Conservation (phyloP, 2,113 vertebrate genomes). For the Callipepla squamata region DNA sequence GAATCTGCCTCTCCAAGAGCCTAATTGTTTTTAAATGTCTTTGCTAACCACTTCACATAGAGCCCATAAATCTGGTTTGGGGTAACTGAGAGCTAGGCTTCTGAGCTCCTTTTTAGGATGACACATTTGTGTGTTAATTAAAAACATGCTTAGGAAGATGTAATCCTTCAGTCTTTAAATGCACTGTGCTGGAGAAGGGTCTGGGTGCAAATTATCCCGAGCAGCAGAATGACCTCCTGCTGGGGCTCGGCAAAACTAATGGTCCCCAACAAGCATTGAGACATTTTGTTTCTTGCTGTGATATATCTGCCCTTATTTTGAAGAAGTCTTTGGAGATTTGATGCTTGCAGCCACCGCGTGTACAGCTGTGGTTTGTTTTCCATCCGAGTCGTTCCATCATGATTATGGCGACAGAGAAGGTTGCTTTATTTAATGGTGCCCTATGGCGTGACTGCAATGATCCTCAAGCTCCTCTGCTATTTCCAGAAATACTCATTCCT, state of each 20-base stretch:
- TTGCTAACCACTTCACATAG: slow-evolving; percentile 55
- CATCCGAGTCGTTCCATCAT: background rate
- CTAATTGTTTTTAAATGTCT: slow-evolving; percentile 79
- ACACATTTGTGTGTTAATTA: slow-evolving; percentile 71
- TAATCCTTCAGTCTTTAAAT: background rate
- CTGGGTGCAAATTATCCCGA: rapidly evolving
- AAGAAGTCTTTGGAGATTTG: background rate
- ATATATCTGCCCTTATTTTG: background rate
- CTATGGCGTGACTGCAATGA: rapidly evolving
- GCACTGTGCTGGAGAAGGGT: background rate
- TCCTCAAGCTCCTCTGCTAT: background rate
- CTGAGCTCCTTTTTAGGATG: slow-evolving; percentile 2
- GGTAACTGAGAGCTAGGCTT: slow-evolving; percentile 63
- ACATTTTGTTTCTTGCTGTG: background rate
- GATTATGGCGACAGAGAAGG: background rate
- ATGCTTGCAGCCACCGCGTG: background rate
- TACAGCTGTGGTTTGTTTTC: background rate
- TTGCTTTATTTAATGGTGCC: background rate
- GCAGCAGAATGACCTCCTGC: background rate
- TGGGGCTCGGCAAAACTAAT: rapidly evolving
- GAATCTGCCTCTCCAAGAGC: slow-evolving; percentile 48
- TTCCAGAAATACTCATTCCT: background rate
- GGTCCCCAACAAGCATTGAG: rapidly evolving
- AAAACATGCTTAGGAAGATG: slow-evolving; percentile 58
- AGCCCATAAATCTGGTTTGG: slow-evolving; percentile 71